Conservation (phyloP, 2,113 vertebrate genomes). For the Strix aluco region DNA sequence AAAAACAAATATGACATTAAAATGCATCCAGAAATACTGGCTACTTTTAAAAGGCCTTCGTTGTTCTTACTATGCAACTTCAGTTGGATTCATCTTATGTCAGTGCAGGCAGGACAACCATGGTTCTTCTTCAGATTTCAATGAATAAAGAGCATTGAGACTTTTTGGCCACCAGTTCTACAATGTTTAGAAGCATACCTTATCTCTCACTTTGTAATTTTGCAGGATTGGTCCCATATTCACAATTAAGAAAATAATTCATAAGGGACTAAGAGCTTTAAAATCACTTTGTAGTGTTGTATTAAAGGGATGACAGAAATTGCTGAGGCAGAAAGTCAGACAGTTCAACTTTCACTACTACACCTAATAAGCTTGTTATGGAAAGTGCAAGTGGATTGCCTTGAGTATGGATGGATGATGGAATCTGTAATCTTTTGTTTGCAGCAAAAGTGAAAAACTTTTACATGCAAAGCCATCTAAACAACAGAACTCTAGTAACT, state of each 20-base stretch:
- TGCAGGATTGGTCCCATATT: background rate
- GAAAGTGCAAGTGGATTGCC: background rate
- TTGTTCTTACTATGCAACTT: background rate
- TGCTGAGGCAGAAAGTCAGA: background rate
- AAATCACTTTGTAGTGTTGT: background rate
- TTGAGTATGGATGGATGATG: background rate
- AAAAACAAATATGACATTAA: background rate
- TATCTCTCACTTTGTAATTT: background rate
- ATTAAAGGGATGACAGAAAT: background rate
- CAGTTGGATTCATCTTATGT: background rate
- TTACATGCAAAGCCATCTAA: background rate
- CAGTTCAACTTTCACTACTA: background rate
- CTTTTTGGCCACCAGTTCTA: background rate
- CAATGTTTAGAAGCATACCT: background rate
- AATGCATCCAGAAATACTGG: background rate
- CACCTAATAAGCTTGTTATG: background rate
- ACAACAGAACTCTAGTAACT: background rate
- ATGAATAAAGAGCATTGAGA: background rate
- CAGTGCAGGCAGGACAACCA: background rate
- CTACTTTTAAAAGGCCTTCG: background rate
- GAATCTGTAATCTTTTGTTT: background rate
- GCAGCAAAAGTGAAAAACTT: background rate
- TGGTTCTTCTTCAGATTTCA: background rate
- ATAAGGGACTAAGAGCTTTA: background rate
- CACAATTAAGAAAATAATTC: background rate